Evolutionary conservation across 1,140 invertebrate species (phyloP).

Genomic region (Tetranychus urticae): DNA sequence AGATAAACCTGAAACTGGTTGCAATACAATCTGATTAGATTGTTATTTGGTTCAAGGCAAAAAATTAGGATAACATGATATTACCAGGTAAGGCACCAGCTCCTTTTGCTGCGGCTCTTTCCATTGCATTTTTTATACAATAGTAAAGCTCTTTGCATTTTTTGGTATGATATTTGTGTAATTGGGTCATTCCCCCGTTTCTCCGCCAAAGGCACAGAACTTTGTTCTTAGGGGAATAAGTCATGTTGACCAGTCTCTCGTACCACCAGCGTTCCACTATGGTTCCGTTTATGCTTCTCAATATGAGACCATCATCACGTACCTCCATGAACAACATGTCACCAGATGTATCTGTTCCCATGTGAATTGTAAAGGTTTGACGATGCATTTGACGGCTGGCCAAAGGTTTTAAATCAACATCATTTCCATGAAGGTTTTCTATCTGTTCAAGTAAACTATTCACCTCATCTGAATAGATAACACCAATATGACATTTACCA

Average conservation of each 20-base stretch:
- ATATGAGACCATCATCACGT: slow-evolving; percentile 82
- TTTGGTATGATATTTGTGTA: slow-evolving; percentile 97
- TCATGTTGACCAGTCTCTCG: slow-evolving; percentile 96
- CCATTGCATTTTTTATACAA: slow-evolving; percentile 96
- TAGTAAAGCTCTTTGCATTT: slow-evolving; percentile 98
- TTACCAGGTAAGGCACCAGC: slow-evolving; percentile 38
- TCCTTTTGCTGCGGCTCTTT: slow-evolving; percentile 63
- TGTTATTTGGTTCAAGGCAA: background rate
- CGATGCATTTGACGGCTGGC: slow-evolving; percentile 62
- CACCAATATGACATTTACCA: slow-evolving; percentile 92
- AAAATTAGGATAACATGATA: background rate
- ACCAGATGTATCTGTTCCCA: slow-evolving; percentile 60
- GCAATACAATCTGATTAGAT: background rate
- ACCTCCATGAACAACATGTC: slow-evolving; percentile 90
- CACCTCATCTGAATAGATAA: slow-evolving; percentile 89
- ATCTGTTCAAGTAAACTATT: slow-evolving; percentile 89
- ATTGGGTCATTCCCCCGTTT: slow-evolving; percentile 65
- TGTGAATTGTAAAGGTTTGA: slow-evolving; percentile 92
- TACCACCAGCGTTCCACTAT: slow-evolving; percentile 97
- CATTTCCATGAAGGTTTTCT: slow-evolving; percentile 71
- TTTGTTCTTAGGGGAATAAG: slow-evolving; percentile 92
- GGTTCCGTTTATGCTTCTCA: slow-evolving; percentile 71
- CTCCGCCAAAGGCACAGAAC: slow-evolving; percentile 55
- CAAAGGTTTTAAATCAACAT: slow-evolving; percentile 81
- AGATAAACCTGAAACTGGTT: background rate